Base-by-base conservation (phyloP, 2,797 vertebrate species). In the Acrocephalus scirpaceus region DNA sequence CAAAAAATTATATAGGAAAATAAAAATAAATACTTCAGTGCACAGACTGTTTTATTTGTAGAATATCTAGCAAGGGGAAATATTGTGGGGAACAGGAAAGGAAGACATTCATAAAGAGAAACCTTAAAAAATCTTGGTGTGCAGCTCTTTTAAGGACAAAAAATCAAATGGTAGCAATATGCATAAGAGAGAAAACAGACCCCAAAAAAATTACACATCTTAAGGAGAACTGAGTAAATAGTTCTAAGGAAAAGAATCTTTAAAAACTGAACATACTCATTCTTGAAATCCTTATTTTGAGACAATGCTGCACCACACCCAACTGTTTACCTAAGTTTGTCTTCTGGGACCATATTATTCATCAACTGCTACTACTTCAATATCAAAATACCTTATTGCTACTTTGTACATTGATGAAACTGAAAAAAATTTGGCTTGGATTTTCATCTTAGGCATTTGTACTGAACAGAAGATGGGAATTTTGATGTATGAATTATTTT, bases 31-130 rank as follows among this genome's bases (percentile, higher is more conserved):
- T 9, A 32, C 21, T 67, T 65, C 6, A n/a, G 1, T 22, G 16
- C 45, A 21, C 18, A 83, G 30, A 17, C 14, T 42, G 25, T 30
- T 65, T 11, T 47, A 61, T 25, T 27, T 0, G 0, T 26, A 65
- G 9, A 64, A 56, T 45, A 44, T 11, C 17, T 26, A 4, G 6
- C 38, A 11, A 9, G 2, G 3, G 9, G 10, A n/a, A 86, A 26
- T 16, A 1, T 1, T 30, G 5, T 32, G 7, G 13, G 30, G 5
- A 70, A 58, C 2, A 1, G 13, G 2, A 78, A 64, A 53, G 36
- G 9, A 89, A 77, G 16, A 53, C 2, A 13, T 57, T 90, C 70
- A 34, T 56, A n/a, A 92, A 62, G 4, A 45, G 9, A 77, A 92
- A 67, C 4, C 13, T 47, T 36, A 70, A 80, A 48, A 76, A 77